phyloP scores from a whole-genome alignment of 2,113 vertebrate genomes.

The Furnarius figulus region DNA sequence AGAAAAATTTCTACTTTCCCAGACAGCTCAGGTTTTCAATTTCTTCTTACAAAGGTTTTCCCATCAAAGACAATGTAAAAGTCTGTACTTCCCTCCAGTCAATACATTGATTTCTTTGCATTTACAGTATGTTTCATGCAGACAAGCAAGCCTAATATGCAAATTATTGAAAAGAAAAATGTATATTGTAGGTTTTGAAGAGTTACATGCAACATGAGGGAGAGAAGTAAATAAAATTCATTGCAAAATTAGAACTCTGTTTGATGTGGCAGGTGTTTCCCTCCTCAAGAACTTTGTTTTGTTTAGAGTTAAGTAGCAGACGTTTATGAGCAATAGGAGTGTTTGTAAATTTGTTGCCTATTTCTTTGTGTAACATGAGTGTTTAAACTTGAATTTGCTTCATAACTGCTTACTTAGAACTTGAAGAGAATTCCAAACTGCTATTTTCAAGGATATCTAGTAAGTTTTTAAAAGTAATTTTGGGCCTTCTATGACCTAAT shows the following conservation, averaged over 20 bases:
- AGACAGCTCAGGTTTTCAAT: neutral
- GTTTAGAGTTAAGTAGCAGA: neutral
- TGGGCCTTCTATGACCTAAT: neutral
- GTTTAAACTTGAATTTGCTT: neutral
- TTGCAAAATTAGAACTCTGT: neutral
- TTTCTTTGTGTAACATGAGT: neutral
- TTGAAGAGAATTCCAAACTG: neutral
- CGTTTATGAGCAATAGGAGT: neutral
- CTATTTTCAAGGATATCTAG: neutral
- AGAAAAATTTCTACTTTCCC: neutral
- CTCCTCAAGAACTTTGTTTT: constrained; percentile 10
- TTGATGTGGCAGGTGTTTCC: neutral
- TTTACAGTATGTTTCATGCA: neutral
- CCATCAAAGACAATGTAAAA: neutral
- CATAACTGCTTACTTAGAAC: neutral
- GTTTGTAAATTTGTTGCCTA: neutral
- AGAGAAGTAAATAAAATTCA: neutral
- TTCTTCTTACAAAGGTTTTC: neutral
- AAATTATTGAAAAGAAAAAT: constrained; percentile 1
- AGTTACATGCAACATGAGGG: neutral
- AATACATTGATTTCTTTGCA: neutral
- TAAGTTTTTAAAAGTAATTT: neutral
- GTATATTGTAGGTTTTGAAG: neutral
- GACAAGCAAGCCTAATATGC: neutral
- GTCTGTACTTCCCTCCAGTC: neutral